Base-by-base conservation (phyloP, 1,140 invertebrate genomes). In the Phymorhynchus buccinoides region DNA sequence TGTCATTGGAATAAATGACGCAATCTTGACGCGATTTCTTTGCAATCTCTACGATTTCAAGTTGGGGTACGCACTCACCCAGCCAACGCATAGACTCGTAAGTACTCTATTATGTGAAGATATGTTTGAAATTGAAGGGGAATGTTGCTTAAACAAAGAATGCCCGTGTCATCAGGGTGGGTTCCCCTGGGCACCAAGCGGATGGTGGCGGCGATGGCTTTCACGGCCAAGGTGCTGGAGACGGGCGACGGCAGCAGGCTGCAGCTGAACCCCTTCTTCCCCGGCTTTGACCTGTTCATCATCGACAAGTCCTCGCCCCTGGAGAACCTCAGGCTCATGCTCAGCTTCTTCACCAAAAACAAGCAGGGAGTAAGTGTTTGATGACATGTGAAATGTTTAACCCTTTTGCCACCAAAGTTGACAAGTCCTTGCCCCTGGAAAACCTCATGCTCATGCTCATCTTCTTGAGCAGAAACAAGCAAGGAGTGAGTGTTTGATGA, bases 201-300 rank as follows among this genome's bases (percentile, higher is more conserved):
- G 9, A 0, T 75, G 73, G 35, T 37, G 14, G 73, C 73, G 18
- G 27, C 73, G 9, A 41, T 75, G 73, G 37, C 73, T 35, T 75
- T 75, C 37, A 16, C 18, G 2, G 73, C 73, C 73, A 75, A 75
- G 73, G 42, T 75, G 39, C 9, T 41, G 73, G 73, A 75, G 6
- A 16, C 1, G 3, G 73, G 6, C 2, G 73, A 75, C 9, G 3
- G 18, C 37, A 62, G 6, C 56, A 62, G n/a, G 22, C 37, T 75
- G 37, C 32, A 6, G 73, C 22, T 75, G 37, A 41, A 75, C 37
- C 73, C 73, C 16, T 75, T 75, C 73, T 75, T 41, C 37, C 73
- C 73, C 2, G 73, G 73, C 37, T 75, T 75, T 75, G 73, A 75
- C 18, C 37, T 75, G 3, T 2, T 75, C 73, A 39, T 75, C 73